Evolutionary conservation across 2,113 vertebrate species (phyloP).

Genomic region (Pedionomus torquatus): DNA sequence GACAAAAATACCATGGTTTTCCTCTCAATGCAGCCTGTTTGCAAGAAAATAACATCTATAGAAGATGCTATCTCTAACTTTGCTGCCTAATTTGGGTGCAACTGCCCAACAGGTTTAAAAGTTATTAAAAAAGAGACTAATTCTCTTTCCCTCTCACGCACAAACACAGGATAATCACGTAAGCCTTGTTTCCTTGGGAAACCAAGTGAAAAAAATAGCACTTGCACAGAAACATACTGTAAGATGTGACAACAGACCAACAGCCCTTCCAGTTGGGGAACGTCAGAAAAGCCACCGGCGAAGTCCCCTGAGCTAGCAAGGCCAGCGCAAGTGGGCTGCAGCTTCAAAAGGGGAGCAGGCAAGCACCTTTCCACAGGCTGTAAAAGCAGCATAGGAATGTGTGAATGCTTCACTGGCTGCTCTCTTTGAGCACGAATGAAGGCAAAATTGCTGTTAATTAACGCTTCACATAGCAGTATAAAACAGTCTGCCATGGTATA

Average conservation of each 20-base stretch:
- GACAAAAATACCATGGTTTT: neutral
- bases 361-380: neutral
- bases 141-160: neutral
- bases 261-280: neutral
- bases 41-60: neutral
- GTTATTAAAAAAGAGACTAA: neutral
- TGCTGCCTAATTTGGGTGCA: neutral
- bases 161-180: slow-evolving; percentile 9
- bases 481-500: neutral
- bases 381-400: neutral
- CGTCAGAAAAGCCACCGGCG: neutral
- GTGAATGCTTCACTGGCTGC: neutral
- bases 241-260: neutral
- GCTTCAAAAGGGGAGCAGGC: neutral
- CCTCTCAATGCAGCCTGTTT: neutral
- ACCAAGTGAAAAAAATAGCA: neutral
- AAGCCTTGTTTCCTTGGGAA: slow-evolving; percentile 33
- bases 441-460: slow-evolving; percentile 19
- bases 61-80: neutral
- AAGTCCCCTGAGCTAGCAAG: neutral
- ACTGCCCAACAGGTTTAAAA: neutral
- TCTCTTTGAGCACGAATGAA: neutral
- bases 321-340: neutral
- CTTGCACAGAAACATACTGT: neutral
- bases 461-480: neutral